phyloP scores from a whole-genome alignment of 2,113 vertebrate species.

The Nothocercus julius region DNA sequence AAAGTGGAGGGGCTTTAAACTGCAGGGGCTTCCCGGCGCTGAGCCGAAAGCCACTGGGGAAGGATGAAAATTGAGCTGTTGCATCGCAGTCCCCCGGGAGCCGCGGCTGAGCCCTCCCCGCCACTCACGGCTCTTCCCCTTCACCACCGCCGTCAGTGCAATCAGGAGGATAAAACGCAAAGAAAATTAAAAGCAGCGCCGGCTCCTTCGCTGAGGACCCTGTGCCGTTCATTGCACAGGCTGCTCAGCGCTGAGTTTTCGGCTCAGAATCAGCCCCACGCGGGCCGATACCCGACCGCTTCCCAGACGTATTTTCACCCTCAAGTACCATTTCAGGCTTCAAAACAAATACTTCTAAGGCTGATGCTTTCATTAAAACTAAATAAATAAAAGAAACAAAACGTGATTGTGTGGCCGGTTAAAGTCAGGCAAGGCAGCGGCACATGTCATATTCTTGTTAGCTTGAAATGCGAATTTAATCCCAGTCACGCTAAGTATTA shows the following conservation, averaged over 20 bases:
- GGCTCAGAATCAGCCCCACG: background rate
- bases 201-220: background rate
- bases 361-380: background rate
- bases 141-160: too few relatives aligned
- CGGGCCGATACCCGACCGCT: background rate
- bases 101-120: too few relatives aligned
- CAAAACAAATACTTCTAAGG: background rate
- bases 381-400: background rate
- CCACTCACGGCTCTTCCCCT: too few relatives aligned
- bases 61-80: background rate
- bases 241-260: background rate
- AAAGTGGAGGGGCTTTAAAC: background rate
- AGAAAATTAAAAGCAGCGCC: background rate
- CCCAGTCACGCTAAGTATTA: background rate
- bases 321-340: fast-evolving
- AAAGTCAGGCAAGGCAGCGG: background rate
- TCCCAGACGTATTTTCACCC: background rate
- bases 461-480: background rate
- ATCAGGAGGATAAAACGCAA: background rate
- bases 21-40: background rate
- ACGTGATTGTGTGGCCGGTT: fast-evolving
- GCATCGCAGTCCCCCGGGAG: too few relatives aligned
- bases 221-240: background rate
- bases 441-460: background rate
- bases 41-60: background rate